Percentiles rank a stretch among this genome's conserved stretches.
Conservation (phyloP, 1,140 invertebrate genomes). For the Calephelis virginiensis region DNA sequence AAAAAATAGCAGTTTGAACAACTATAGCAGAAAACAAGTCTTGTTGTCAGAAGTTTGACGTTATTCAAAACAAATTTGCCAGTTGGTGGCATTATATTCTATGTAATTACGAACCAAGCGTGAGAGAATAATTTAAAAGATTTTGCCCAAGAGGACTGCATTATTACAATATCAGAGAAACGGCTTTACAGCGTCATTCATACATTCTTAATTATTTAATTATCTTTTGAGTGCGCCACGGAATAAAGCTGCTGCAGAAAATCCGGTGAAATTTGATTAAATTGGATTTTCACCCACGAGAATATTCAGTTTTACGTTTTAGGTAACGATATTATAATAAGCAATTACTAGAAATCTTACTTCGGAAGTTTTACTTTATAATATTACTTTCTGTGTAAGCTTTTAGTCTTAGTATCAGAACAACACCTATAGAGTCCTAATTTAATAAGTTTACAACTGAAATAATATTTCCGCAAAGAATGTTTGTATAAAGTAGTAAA, state of each 20-base stretch:
- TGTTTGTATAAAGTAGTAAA: too few species aligned
- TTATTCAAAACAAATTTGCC: constrained; percentile 45
- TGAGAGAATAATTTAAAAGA: constrained; percentile 76
- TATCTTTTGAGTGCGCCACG: constrained; percentile 68
- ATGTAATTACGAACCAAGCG: constrained; percentile 61
- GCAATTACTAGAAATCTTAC: constrained; percentile 2
- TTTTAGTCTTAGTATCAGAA: too few species aligned
- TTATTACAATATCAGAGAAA: constrained; percentile 74
- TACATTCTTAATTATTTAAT: constrained; percentile 77
- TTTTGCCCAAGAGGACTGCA: constrained; percentile 72
- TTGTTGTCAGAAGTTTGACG: constrained; percentile 24
- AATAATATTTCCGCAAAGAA: too few species aligned
- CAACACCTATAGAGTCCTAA: too few species aligned
- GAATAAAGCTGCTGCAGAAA: constrained; percentile 62
- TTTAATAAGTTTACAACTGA: too few species aligned
- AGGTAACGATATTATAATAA: constrained; percentile 51
- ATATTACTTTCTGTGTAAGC: too few species aligned
- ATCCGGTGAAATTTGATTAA: constrained; percentile 67
- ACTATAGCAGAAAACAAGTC: too few species aligned
- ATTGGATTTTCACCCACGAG: constrained; percentile 55
- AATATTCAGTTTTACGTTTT: constrained; percentile 51
- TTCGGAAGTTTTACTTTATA: too few species aligned
- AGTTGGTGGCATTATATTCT: constrained; percentile 53
- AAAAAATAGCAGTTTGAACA: too few species aligned
- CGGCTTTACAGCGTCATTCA: constrained; percentile 72